Percentiles rank a stretch among this genome's conserved stretches.
Evolutionary conservation across 2,797 vertebrate genomes (phyloP).

Genomic region (Sarcophilus harrisii): DNA sequence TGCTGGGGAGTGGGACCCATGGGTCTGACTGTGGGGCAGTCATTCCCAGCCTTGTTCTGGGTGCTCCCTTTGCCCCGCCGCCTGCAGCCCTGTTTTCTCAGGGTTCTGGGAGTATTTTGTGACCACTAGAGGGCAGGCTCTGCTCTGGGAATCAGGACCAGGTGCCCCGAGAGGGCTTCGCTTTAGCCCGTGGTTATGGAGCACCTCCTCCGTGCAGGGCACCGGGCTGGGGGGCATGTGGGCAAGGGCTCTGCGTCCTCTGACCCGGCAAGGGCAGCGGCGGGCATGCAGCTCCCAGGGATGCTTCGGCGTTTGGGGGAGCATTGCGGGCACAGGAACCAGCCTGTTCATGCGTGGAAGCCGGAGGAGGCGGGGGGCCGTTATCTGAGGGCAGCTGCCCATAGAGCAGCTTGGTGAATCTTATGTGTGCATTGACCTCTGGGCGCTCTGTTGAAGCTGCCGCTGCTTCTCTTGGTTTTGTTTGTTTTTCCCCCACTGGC

Average conservation of each 20-base stretch:
- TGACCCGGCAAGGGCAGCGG: background rate
- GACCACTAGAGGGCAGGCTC: conserved; percentile 1
- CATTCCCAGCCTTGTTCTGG: background rate
- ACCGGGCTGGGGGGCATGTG: background rate
- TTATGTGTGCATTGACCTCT: background rate
- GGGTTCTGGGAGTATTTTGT: background rate
- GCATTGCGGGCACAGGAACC: background rate
- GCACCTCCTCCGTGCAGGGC: background rate
- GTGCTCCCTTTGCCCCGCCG: background rate
- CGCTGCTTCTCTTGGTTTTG: background rate
- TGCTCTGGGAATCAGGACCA: background rate
- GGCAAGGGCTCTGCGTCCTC: background rate
- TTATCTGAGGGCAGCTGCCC: background rate
- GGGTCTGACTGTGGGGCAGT: background rate
- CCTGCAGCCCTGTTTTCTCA: background rate
- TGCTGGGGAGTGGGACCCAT: background rate
- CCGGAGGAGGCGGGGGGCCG: background rate
- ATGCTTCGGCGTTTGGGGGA: background rate
- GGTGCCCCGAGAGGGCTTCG: background rate
- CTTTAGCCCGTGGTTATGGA: background rate
- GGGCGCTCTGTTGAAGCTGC: background rate
- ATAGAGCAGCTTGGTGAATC: background rate
- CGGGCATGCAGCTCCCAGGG: background rate
- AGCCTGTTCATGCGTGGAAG: background rate
- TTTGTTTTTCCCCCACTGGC: background rate